Evolutionary conservation across 2,797 vertebrate species (phyloP), one percentile per base, ranked within the genome.

Genomic region (Rhyacichthys aspro): DNA sequence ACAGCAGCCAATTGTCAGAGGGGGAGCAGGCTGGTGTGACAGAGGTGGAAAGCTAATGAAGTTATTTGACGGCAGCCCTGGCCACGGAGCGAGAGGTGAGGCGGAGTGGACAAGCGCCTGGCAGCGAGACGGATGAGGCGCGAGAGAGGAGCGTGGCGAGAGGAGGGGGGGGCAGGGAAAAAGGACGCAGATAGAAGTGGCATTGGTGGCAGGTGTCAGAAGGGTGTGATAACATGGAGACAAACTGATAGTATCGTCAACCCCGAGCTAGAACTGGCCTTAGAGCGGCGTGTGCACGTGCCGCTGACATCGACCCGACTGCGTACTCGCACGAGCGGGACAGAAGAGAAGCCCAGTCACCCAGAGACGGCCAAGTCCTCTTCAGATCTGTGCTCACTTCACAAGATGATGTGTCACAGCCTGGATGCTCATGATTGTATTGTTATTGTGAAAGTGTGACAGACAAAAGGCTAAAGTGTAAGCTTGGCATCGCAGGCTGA

Each of bases 41-140:
- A 92, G 91, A 92, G 92, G 91, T 92, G 90, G 89, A 91, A 89
- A 91, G 90, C 89, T 93, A 93, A 93, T 93, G 91, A 93, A 92
- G 91, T 91, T 91, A 91, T 90, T 91, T 91, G 90, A 92, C 89
- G 90, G 89, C 88, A 86, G 90, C 83, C 83, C 87, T 79, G 85
- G 84, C 86, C 88, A 77, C 74, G 54, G 90, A 91, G 90, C 88
- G 86, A 90, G 89, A 91, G 91, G 91, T 92, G 90, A 93, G 89
- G 86, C 74, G 59, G 63, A 90, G 82, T 82, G 87, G 92, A 92
- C 91, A 92, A 92, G 90, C 81, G 85, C 77, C 90, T 91, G 91
- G 87, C 90, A 90, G 87, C 59, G 83, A 92, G 89, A 92, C 83
- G 77, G 89, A 91, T 90, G 88, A 90, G 88, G 81, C 65, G 65